A percentile compares a stretch with the other conserved stretches of the same genome.
Conservation (phyloP, 2,113 vertebrate species). For the Alexandromys fortis region DNA sequence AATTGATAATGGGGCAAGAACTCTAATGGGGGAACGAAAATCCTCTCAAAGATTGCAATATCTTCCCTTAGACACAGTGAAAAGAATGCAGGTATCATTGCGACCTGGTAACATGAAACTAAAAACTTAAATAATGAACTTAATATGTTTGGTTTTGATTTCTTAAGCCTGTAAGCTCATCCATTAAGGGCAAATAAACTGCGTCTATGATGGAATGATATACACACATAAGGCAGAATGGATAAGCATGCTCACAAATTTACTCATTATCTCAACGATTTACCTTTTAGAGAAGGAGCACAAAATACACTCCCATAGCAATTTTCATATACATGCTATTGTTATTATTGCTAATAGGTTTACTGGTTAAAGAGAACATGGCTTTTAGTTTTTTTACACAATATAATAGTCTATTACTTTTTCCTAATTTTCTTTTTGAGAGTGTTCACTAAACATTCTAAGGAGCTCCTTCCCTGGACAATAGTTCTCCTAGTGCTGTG, state of each 20-base stretch:
- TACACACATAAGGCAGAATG: not conserved
- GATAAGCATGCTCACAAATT: not conserved
- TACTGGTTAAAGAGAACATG: not conserved
- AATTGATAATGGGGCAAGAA: not conserved
- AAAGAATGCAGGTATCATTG: not conserved
- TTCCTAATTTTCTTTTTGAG: conserved; percentile 9
- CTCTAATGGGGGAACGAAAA: not conserved
- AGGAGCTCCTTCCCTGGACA: not conserved
- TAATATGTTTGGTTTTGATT: not conserved
- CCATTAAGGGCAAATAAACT: not conserved
- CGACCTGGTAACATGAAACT: not conserved
- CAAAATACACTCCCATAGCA: not conserved
- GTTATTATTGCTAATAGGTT: not conserved
- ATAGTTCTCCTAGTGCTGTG: not conserved
- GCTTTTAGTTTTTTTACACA: not conserved
- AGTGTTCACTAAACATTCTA: not conserved
- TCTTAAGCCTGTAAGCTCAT: not conserved
- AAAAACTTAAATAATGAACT: not conserved
- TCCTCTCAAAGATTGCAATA: not conserved
- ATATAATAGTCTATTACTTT: not conserved
- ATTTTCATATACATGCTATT: not conserved
- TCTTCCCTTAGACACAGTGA: not conserved
- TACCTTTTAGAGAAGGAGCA: not conserved
- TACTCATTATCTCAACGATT: not conserved
- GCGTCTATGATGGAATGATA: not conserved